phyloP scores from a whole-genome alignment of 1,140 invertebrate genomes.

The Varroa destructor region DNA sequence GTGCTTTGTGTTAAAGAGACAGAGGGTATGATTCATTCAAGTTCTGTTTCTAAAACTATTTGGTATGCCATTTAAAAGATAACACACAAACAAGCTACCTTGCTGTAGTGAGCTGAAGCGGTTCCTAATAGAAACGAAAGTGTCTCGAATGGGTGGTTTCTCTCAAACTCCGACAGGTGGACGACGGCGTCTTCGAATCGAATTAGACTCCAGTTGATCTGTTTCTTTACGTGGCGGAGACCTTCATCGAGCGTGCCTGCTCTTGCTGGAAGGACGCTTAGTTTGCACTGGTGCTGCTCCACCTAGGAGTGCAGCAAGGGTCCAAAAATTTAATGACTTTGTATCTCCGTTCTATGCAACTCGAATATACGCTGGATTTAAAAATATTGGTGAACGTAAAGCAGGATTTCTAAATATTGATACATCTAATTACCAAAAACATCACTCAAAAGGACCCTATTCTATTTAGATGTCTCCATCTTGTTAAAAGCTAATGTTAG shows the following conservation, averaged over 20 bases:
- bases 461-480: too few relatives aligned
- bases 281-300: conserved; percentile 40
- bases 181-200: conserved; percentile 92
- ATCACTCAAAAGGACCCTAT: too few relatives aligned
- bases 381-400: too few relatives aligned
- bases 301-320: neutral
- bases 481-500: too few relatives aligned
- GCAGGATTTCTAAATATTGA: too few relatives aligned
- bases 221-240: conserved; percentile 64
- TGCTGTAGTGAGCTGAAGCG: conserved; percentile 38
- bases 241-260: conserved; percentile 53
- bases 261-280: conserved; percentile 70
- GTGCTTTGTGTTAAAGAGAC: too few relatives aligned
- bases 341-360: too few relatives aligned
- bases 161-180: conserved; percentile 49
- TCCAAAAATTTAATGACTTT: conserved; percentile 30
- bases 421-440: too few relatives aligned
- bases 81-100: conserved; percentile 27
- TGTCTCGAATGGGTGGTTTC: conserved; percentile 40
- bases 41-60: too few relatives aligned
- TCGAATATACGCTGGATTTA: too few relatives aligned
- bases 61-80: too few relatives aligned
- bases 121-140: conserved; percentile 36
- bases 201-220: conserved; percentile 71
- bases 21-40: too few relatives aligned